These are phyloP conservation scores for Bombyx mori DNA, from an alignment of 1,140 invertebrate genomes.

Conservation along the genomic window ASM3026992v2 NC_085128.1:5799001-5799500, in stretches of 20 bases:
- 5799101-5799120: too few relatives aligned
- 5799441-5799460: not conserved
- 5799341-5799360: slow-evolving; percentile 81
- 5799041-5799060: too few relatives aligned
- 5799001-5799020: not conserved
- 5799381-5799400: slow-evolving; percentile 81
- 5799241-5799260: slow-evolving; percentile 98
- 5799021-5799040: slow-evolving; percentile 2
- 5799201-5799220: slow-evolving; percentile 18
- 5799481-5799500: too few relatives aligned
- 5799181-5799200: slow-evolving; percentile 3
- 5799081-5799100: too few relatives aligned
- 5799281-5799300: slow-evolving; percentile 89
- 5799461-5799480: not conserved
- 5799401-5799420: slow-evolving; percentile 43
- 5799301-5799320: slow-evolving; percentile 86
- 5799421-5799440: not conserved
- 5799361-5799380: slow-evolving; percentile 83
- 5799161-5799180: too few relatives aligned
- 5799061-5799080: too few relatives aligned
- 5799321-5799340: slow-evolving; percentile 78
- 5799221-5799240: slow-evolving; percentile 82
- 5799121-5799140: too few relatives aligned
- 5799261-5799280: slow-evolving; percentile 98
- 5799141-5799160: too few relatives aligned